Conservation (phyloP, 2,888 invertebrate genomes). For the Macrophya alboannulata region DNA sequence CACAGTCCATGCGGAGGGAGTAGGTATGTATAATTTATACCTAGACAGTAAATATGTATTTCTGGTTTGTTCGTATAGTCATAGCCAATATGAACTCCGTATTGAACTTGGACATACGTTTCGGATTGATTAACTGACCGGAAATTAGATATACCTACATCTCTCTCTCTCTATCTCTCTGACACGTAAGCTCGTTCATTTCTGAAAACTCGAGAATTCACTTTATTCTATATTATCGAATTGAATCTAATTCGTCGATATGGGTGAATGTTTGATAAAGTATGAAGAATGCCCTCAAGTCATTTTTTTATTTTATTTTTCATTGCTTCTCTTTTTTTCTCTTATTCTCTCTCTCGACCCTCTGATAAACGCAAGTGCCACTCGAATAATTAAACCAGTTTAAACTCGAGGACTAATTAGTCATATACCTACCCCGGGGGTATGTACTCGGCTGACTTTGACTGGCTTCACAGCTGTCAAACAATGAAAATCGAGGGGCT, state of each 20-base stretch:
- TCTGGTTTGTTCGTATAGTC: not conserved
- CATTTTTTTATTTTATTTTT: not conserved
- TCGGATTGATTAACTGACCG: conserved; percentile 24
- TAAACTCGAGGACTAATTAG: conserved; percentile 31
- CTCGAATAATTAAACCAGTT: conserved; percentile 31
- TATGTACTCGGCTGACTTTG: not conserved
- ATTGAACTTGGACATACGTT: conserved; percentile 32
- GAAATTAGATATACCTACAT: not conserved
- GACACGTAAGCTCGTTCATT: not conserved
- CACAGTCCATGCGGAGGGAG: not conserved
- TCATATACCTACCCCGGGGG: not conserved
- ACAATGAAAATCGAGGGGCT: conserved; percentile 25
- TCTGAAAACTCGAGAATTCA: not conserved
- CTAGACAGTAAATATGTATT: conserved; percentile 35
- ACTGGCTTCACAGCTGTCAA: conserved; percentile 26
- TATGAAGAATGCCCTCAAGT: not conserved
- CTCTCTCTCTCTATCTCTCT: not conserved
- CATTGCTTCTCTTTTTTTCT: not conserved
- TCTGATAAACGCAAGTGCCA: not conserved
- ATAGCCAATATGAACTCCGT: conserved; percentile 7
- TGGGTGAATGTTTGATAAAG: no score
- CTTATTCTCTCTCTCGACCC: not conserved
- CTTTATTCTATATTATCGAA: not conserved
- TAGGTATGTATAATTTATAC: not conserved
- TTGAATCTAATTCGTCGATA: not conserved